A percentile compares a stretch with the other conserved stretches of the same genome.
phyloP scores from a whole-genome alignment of 2,797 vertebrate species.

The Smutsia gigantea region DNA sequence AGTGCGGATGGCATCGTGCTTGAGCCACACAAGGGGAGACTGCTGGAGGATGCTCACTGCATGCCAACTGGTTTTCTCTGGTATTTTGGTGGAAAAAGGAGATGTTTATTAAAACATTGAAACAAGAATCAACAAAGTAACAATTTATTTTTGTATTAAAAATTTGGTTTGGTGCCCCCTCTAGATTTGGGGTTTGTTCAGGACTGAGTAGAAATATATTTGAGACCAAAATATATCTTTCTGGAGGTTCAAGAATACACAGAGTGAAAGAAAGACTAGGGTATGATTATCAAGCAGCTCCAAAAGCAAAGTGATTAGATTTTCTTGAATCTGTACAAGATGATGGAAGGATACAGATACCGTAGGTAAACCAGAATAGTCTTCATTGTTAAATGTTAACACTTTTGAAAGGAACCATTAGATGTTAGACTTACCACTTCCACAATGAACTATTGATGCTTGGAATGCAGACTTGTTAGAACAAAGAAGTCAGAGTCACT shows the following conservation, averaged over 20 bases:
- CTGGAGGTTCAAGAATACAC: neutral
- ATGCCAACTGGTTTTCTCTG: accelerated
- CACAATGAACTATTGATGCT: neutral
- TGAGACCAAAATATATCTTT: neutral
- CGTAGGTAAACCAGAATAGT: accelerated
- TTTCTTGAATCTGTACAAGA: neutral
- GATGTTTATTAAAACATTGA: neutral
- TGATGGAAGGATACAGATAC: neutral
- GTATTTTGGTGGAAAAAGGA: neutral
- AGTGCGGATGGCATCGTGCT: neutral
- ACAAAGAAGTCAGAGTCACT: neutral
- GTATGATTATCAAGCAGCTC: neutral
- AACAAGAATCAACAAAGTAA: neutral
- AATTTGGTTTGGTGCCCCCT: neutral
- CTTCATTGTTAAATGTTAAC: neutral
- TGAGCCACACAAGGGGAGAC: no score
- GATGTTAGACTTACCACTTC: neutral
- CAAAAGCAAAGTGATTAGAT: neutral
- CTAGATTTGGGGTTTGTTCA: neutral
- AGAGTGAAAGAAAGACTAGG: neutral
- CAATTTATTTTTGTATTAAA: neutral
- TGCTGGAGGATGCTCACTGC: accelerated
- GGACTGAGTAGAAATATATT: neutral
- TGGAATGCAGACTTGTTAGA: neutral
- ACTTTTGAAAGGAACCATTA: neutral